Base-by-base conservation (phyloP, 2,888 invertebrate genomes). In the Timandra comae region DNA sequence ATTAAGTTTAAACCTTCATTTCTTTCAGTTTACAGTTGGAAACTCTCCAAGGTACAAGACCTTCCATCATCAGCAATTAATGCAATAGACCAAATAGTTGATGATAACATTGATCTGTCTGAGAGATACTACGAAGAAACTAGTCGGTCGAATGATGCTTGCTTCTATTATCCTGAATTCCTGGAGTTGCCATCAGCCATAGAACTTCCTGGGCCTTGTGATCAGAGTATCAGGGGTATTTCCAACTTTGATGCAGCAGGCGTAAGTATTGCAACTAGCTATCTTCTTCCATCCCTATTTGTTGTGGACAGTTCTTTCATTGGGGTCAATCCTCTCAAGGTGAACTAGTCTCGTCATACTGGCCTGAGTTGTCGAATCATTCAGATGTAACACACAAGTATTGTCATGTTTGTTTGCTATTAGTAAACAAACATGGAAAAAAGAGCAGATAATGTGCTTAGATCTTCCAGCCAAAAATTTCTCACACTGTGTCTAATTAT, bases 21-120 rank as follows among this genome's bases (percentile, higher is more conserved):
- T 35, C 27, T 53, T 47, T 2, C 56, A 84, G 81, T 80, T 4
- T 78, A 62, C 67, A 81, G 80, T 42, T 84, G 80, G 80, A 77
- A 76, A 37, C 57, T 80, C 1, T 67, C 74, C 41, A 60, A 69
- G 34, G 50, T 56, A 3, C 62, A 60, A 2, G 21, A 29, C 0
- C 69, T 67, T 2, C 52, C 79, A 0, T 67, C 76, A 0, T 20
- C 37, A 3, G 37, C 43, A 1, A 69, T 72, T 1, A 55, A 49
- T 7, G 29, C 30, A 5, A 70, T 81, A 8, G 31, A 66, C 20
- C 26, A 32, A 3, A 33, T 70, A 2, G 68, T 81, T 2, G 35
- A 25, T 3, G 34, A 37, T 0, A 72, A 69, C 19, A 36, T 38
- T 0, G 73, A 78, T 23, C 63, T 82, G 2, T 71, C 64, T 38